Base-by-base conservation (phyloP, 2,797 vertebrate species). In the Rhabdomys pumilio region DNA sequence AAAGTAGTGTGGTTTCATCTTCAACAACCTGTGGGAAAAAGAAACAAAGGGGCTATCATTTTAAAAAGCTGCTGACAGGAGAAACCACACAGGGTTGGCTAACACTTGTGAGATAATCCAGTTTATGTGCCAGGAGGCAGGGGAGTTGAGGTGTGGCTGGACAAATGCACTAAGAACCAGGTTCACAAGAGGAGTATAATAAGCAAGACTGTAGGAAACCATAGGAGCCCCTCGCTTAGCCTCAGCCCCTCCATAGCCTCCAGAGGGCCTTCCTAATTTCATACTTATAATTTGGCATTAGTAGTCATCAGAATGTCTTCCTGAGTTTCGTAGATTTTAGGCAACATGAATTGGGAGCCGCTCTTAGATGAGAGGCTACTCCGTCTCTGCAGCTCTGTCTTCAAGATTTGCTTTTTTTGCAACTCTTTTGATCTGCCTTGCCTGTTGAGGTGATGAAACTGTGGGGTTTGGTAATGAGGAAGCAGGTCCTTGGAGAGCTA, bases 1-100 rank as follows among this genome's bases (percentile, higher is more conserved):
- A 97, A 93, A 97, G 55, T 17, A 47, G 29, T 81, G 22, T 73
- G 75, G 96, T 97, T 97, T 96, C 86, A 82, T 67, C 92, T 88
- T 95, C 69, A 95, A 9, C 80, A 96, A 41, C n/a, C 88, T 82
- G 65, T 82, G 67, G 63, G 38, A 59, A 75, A 76, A 76, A 59
- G 86, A 61, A 94, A 38, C 47, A 82, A 76, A 90, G 85, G 7
- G n/a, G 69, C 91, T 38, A 73, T 17, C 61, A n/a, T 94, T 84
- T 90, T 77, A 44, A 61, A 26, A 67, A 73, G 76, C 81, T 96
- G 61, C 83, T 91, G 75, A 94, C 1, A 19, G 87, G 88, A 92
- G 63, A 93, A 94, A 92, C 34, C 65, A 65, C 31, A 65, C 2
- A 90, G 41, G 79, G 50, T 4, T 90, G 44, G 75, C 34, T 57